These are phyloP conservation scores for Candoia aspera DNA, from an alignment of 2,113 vertebrate genomes.

Conservation along the genomic window DNA sequence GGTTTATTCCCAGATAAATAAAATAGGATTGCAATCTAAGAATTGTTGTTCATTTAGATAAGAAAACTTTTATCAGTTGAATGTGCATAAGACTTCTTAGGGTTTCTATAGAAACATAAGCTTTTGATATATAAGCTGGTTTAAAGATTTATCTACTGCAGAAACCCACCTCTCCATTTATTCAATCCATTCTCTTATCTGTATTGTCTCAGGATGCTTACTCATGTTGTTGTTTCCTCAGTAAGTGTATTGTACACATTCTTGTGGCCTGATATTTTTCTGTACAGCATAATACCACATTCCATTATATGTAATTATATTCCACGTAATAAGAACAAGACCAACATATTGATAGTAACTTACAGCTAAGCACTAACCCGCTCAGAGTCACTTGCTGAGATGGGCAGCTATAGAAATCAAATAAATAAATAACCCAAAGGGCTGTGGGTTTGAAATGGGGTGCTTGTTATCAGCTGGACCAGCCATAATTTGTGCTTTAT, in stretches of 20 bases:
- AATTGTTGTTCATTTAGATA: no score
- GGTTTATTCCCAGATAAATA: background rate
- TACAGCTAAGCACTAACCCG: background rate
- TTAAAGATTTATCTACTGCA: background rate
- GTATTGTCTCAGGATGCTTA: background rate
- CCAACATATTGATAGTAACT: conserved; percentile 13
- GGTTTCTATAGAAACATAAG: background rate
- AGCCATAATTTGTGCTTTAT: background rate
- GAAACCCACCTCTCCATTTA: background rate
- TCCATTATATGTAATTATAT: conserved; percentile 9
- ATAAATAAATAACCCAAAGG: no score
- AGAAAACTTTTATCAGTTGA: background rate
- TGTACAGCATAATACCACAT: background rate
- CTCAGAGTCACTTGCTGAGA: no score
- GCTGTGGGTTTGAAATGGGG: background rate
- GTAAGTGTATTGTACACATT: background rate
- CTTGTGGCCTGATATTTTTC: background rate
- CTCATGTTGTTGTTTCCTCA: background rate
- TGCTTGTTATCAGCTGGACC: background rate
- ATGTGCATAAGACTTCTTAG: background rate
- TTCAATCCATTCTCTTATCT: background rate
- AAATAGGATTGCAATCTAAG: background rate
- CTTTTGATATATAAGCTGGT: background rate
- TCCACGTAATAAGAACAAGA: background rate
- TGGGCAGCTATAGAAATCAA: no score